Base-by-base conservation (phyloP, 2,797 vertebrate species). In the Nothura maculosa region DNA sequence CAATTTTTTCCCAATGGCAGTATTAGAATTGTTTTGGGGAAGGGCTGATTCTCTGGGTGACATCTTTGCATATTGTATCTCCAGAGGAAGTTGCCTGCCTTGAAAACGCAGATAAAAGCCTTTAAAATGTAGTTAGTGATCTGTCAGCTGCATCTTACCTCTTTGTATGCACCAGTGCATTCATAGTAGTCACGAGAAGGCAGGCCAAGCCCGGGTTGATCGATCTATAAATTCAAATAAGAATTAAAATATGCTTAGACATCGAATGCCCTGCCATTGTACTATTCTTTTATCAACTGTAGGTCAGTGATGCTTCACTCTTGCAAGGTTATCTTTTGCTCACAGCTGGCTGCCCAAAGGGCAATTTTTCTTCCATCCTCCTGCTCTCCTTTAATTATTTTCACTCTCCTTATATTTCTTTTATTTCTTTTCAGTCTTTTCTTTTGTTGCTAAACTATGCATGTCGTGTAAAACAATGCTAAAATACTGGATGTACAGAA, bases 121-220 rank as follows among this genome's bases (percentile, higher is more conserved):
- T 1, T 0, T 14, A 6, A 40, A 6, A 6, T 27, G 47, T 13
- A 54, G 45, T 0, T 48, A n/a, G 45, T 1, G 28, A 45, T 34
- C 10, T 40, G 17, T 7, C 32, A 83, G 85, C 48, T 32, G 5
- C 27, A 3, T 32, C 90, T 91, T 98, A 99, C 99, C 99, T 99
- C 98, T 95, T 97, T 95, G 75, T 99, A 99, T 6, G 98, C 97
- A 32, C 98, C 99, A 7, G 97, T 98, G 95, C 99, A 99, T 32
- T 97, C 94, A 9, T 99, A 99, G 97, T 99, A 99, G 97, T 99
- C 99, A 93, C 98, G 98, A 93, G 99, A 99, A 93, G 99, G 97
- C 48, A 99, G 98, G 86, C 99, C 99, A 32, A 99, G 98, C 63
- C 97, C 98, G 42, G 98, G 98, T 86, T 99, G 99, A 90, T 99